A percentile compares a stretch with the other conserved stretches of the same genome.
phyloP scores from a whole-genome alignment of 2,797 vertebrate genomes.

The Carcharodon carcharias region DNA sequence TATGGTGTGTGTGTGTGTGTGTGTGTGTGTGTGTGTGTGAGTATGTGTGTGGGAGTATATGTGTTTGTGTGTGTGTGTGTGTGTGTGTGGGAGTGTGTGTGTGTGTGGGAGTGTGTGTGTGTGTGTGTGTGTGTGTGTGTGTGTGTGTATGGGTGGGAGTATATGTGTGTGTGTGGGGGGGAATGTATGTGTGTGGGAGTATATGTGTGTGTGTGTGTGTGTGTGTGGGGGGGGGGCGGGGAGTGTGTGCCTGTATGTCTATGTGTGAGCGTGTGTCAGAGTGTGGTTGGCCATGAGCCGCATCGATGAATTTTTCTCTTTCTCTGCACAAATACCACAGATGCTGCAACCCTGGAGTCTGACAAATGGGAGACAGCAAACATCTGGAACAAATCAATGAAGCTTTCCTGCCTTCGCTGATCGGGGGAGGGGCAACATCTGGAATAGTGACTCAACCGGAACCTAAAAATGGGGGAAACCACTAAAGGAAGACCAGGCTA shows the following conservation, averaged over 20 bases:
- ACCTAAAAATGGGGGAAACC: not conserved
- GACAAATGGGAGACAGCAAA: not conserved
- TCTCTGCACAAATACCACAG: not conserved
- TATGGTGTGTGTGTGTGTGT: too few relatives aligned
- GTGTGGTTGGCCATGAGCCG: not conserved
- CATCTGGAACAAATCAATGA: slow-evolving; percentile 30
- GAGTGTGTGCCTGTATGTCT: too few relatives aligned
- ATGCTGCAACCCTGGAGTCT: not conserved
- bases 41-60: too few relatives aligned
- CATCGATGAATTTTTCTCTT: not conserved
- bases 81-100: too few relatives aligned
- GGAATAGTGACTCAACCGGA: slow-evolving; percentile 16
- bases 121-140: not conserved
- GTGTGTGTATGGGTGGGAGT: not conserved
- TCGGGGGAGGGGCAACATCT: slow-evolving; percentile 23
- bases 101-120: too few relatives aligned
- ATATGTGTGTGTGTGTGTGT: not conserved
- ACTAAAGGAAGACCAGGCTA: not conserved
- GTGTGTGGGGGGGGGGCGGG: not conserved
- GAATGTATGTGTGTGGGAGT: too few relatives aligned
- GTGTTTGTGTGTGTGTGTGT: too few relatives aligned
- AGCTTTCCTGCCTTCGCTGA: not conserved
- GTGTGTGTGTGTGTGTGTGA: too few relatives aligned
- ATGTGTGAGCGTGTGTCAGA: not conserved
- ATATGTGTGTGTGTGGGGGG: not conserved